Evolutionary conservation across 2,888 invertebrate genomes (phyloP).

Genomic region (Scaptomyza tumidula): DNA sequence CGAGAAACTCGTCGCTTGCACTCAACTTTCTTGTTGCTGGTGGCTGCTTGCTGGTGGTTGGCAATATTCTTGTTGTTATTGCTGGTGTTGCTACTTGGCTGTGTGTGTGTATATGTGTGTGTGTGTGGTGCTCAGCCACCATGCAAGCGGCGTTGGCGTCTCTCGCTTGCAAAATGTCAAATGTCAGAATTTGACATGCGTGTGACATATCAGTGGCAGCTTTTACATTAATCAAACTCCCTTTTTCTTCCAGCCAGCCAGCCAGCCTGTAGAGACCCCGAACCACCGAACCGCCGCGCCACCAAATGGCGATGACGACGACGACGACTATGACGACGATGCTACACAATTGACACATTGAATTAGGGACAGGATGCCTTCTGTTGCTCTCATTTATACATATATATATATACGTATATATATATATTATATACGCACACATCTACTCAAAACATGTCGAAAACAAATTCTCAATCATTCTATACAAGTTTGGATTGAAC

Average conservation of each 20-base stretch:
- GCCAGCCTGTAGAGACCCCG: constrained; percentile 16
- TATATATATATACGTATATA: no score
- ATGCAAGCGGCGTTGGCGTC: constrained; percentile 57
- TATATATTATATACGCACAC: background rate
- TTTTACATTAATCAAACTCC: constrained; percentile 85
- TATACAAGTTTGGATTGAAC: constrained; percentile 17
- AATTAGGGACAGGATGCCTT: constrained; percentile 76
- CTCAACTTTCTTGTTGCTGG: constrained; percentile 58
- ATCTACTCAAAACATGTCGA: constrained; percentile 17
- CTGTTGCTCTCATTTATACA: constrained; percentile 43
- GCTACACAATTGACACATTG: constrained; percentile 75
- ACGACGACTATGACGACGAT: constrained; percentile 32
- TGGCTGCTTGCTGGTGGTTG: constrained; percentile 34
- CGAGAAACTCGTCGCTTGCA: constrained; percentile 62
- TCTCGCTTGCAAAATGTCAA: constrained; percentile 84
- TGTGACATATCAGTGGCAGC: constrained; percentile 85
- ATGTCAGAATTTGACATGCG: constrained; percentile 85
- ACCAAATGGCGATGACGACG: constrained; percentile 51
- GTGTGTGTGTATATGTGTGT: constrained; percentile 13
- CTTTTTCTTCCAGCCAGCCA: constrained; percentile 71
- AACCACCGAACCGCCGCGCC: constrained; percentile 16
- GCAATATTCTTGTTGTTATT: constrained; percentile 14
- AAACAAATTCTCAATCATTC: constrained; percentile 30
- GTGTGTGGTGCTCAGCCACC: constrained; percentile 60
- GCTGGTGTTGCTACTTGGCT: constrained; percentile 49